Evolutionary conservation across 2,797 vertebrate species (phyloP).

Genomic region (Pseudomugil gertrudae): DNA sequence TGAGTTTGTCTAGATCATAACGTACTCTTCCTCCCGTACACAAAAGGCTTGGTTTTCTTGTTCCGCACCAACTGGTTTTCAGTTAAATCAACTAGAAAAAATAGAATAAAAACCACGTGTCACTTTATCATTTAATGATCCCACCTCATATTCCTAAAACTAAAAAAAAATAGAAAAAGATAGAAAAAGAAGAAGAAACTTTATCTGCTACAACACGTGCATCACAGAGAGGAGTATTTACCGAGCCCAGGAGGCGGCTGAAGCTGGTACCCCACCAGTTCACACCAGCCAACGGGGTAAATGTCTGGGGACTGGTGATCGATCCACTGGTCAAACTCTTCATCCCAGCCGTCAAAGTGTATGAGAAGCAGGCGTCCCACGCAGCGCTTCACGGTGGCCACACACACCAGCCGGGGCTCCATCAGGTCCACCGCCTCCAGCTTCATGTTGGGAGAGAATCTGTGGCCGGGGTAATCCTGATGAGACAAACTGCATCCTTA

Average conservation of each 20-base stretch:
- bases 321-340: conserved; percentile 96
- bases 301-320: conserved; percentile 95
- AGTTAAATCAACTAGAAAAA: conserved; percentile 61
- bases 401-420: conserved; percentile 95
- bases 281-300: conserved; percentile 96
- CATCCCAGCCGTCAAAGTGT: conserved; percentile 97
- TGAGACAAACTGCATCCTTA: neutral
- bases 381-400: conserved; percentile 90
- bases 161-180: neutral
- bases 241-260: conserved; percentile 89
- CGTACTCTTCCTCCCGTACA: conserved; percentile 78
- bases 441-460: conserved; percentile 91
- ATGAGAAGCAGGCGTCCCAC: conserved; percentile 91
- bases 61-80: conserved; percentile 55
- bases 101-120: conserved; percentile 28
- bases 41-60: conserved; percentile 66
- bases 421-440: conserved; percentile 96
- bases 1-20: conserved; percentile 26
- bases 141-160: no score
- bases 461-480: conserved; percentile 90
- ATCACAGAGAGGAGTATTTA: conserved; percentile 46
- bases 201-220: neutral
- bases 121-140: conserved; percentile 7
- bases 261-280: conserved; percentile 91
- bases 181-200: no score